phyloP scores from a whole-genome alignment of 92 coral and sea anemone genomes.

The Zoanthus solanderi region DNA sequence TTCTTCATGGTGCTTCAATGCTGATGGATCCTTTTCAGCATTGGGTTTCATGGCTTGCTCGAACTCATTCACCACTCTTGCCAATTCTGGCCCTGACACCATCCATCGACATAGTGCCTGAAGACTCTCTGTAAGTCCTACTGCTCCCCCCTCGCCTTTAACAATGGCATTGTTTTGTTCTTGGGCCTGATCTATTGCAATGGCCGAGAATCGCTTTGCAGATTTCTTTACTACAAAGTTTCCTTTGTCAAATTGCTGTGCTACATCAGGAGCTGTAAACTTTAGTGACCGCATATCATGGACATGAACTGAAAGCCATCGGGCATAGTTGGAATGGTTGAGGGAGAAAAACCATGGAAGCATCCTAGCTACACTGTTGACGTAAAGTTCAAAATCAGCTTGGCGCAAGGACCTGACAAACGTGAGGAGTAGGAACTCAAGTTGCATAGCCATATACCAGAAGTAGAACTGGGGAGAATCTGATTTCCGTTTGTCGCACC shows the following conservation, averaged over 20 bases:
- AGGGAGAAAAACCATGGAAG: conserved; percentile 40
- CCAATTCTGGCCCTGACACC: conserved; percentile 16
- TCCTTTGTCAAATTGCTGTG: conserved; percentile 18
- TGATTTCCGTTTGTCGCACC: conserved; percentile 53
- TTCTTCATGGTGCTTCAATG: conserved; percentile 14
- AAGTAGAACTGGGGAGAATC: too few relatives aligned
- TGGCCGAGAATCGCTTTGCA: conserved; percentile 32
- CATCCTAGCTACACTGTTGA: conserved; percentile 18
- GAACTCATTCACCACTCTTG: conserved; percentile 17
- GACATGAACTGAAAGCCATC: conserved; percentile 24
- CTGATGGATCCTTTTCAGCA: conserved; percentile 9
- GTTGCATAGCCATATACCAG: conserved; percentile 61
- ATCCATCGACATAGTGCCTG: conserved; percentile 16
- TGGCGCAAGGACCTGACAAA: conserved; percentile 12
- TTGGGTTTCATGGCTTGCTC: conserved; percentile 9
- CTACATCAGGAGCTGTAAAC: conserved; percentile 14
- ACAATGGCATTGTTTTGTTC: conserved; percentile 16
- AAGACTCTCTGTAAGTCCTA: conserved; percentile 14
- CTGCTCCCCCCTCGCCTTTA: conserved; percentile 19
- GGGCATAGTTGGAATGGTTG: conserved; percentile 41
- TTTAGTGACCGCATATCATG: conserved; percentile 19
- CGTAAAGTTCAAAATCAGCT: conserved; percentile 17
- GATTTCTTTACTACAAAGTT: conserved; percentile 27
- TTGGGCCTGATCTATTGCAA: conserved; percentile 18
- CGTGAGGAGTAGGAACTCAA: conserved; percentile 18